phyloP scores from a whole-genome alignment of 2,797 vertebrate genomes.

The Takifugu ocellatus region DNA sequence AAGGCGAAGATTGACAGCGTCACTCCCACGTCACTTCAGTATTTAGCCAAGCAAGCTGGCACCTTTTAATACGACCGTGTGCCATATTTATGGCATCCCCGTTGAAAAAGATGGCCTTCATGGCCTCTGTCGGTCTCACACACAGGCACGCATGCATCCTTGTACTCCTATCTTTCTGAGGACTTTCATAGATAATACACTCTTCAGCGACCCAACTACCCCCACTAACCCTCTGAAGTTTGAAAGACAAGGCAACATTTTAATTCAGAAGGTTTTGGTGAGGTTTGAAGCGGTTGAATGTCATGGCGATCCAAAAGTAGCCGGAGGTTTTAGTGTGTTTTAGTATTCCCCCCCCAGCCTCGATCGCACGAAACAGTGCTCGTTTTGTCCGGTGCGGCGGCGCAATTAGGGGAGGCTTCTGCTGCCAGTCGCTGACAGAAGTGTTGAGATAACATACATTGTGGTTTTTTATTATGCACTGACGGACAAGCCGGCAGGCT shows the following conservation, averaged over 20 bases:
- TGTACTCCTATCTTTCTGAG: no score
- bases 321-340: slow-evolving; percentile 32
- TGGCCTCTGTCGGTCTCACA: slow-evolving; percentile 15
- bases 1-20: slow-evolving; percentile 75
- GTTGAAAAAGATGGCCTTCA: slow-evolving; percentile 55
- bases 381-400: slow-evolving; percentile 50
- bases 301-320: slow-evolving; percentile 44
- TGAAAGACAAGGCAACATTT: slow-evolving; percentile 19
- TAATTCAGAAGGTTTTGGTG: slow-evolving; percentile 34
- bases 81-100: slow-evolving; percentile 41
- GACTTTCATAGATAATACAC: no score
- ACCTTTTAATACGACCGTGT: slow-evolving; percentile 5
- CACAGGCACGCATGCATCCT: not conserved
- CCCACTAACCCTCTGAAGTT: not conserved
- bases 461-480: slow-evolving; percentile 57
- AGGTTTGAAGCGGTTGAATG: slow-evolving; percentile 35
- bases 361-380: slow-evolving; percentile 46
- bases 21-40: slow-evolving; percentile 71
- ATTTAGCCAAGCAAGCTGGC: no score
- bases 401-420: slow-evolving; percentile 55
- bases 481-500: slow-evolving; percentile 59
- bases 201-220: no score
- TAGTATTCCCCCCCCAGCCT: slow-evolving; percentile 27
- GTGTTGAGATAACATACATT: slow-evolving; percentile 60
- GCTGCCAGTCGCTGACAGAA: slow-evolving; percentile 57